Evolutionary conservation across 1,140 invertebrate genomes (phyloP).

Genomic region (Charaxes varanes): DNA sequence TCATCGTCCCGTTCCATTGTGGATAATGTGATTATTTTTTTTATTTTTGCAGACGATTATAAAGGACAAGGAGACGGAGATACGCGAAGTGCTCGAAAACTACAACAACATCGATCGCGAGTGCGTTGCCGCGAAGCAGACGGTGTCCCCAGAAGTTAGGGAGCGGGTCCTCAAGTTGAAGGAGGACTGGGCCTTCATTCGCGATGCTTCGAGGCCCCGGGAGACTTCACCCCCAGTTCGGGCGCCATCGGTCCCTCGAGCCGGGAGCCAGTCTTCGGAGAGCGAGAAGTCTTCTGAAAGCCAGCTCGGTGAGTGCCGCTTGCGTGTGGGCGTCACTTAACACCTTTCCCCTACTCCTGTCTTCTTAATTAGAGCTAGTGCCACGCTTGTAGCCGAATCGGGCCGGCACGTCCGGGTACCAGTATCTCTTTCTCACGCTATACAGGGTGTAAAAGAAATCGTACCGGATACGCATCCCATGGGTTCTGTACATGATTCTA

Average conservation of each 20-base stretch:
- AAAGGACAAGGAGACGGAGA: conserved; percentile 77
- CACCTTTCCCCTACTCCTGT: too few relatives aligned
- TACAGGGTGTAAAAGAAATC: too few relatives aligned
- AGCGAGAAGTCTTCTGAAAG: conserved; percentile 17
- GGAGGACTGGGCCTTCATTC: conserved; percentile 74
- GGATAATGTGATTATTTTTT: too few relatives aligned
- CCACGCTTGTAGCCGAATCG: too few relatives aligned
- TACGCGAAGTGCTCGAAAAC: conserved; percentile 80
- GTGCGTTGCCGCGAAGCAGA: conserved; percentile 75
- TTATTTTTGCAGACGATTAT: conserved; percentile 56
- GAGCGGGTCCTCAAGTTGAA: conserved; percentile 77
- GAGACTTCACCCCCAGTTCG: conserved; percentile 9
- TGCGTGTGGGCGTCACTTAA: conserved; percentile 19
- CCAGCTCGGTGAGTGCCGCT: conserved; percentile 37
- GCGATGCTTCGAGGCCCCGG: conserved; percentile 15
- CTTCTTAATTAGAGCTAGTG: too few relatives aligned
- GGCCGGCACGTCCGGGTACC: too few relatives aligned
- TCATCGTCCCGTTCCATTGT: too few relatives aligned
- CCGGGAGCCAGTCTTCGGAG: conserved; percentile 12
- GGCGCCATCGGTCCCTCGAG: conserved; percentile 5
- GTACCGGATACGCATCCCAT: too few relatives aligned
- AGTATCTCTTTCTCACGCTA: too few relatives aligned
- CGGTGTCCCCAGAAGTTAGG: conserved; percentile 75
- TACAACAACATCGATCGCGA: conserved; percentile 78
- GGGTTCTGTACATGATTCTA: too few relatives aligned